Base-by-base conservation (phyloP, 1,140 invertebrate genomes). In the Ceratitis capitata region DNA sequence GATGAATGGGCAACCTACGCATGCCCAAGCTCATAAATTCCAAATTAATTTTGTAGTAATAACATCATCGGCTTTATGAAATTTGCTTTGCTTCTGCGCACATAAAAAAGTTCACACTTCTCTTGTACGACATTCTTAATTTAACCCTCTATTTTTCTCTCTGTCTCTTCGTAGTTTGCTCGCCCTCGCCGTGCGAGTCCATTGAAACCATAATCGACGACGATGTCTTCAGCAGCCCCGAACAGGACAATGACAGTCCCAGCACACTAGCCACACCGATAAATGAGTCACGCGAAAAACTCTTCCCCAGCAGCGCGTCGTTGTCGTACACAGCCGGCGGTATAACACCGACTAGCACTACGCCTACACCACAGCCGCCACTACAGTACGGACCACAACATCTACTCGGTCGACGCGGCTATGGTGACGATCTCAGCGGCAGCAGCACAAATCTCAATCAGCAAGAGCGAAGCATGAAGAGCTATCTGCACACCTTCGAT, bases 141-240 rank as follows among this genome's bases (percentile, higher is more conserved):
- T n/a, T n/a, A n/a, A n/a, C n/a, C n/a, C n/a, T n/a, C n/a, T n/a
- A n/a, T n/a, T n/a, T n/a, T n/a, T n/a, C n/a, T n/a, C n/a, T n/a
- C n/a, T n/a, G 14, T 56, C 47, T 39, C 82, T 35, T 16, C 49
- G 91, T 93, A 82, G 95, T 94, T 4, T 94, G 95, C 85, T 96
- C 95, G 47, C 96, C 96, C 0, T 96, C 95, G 12, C 95, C 96
- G 0, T 95, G 95, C 86, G 95, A 95, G 83, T 96, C 95, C 10
- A 92, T 96, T 14, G 93, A 93, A 78, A 95, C 95, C 74, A 93
- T 94, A 5, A 92, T 93, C 14, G 93, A 94, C 86, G 92, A 92
- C 45, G 92, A 94, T 3, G 92, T 92, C 45, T 92, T 92, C 85
- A 91, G 87, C 6, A 84, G 56, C 19, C 84, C 85, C 32, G 85